These are phyloP conservation scores for Junonia oenone DNA, from an alignment of 2,888 invertebrate genomes.

Conservation along the genomic window DNA sequence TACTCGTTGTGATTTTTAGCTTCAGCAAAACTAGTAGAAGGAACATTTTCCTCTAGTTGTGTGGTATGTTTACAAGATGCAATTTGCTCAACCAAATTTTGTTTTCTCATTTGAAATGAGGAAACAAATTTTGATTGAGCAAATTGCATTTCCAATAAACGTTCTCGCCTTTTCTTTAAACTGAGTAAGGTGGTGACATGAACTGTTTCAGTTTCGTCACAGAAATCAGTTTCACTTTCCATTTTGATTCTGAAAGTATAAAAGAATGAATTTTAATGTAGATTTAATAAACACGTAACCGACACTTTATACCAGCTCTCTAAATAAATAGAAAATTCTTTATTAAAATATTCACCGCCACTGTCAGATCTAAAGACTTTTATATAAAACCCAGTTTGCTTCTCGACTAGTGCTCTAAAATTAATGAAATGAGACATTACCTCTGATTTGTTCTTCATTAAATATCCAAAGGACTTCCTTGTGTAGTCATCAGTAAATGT, in stretches of 20 bases:
- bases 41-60: not conserved
- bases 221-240: no score
- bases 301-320: no score
- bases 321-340: no score
- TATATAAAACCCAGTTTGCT: not conserved
- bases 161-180: not conserved
- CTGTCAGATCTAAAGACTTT: slow-evolving; percentile 5
- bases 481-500: not conserved
- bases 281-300: no score
- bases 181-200: not conserved
- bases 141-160: not conserved
- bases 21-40: not conserved
- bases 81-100: not conserved
- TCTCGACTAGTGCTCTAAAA: not conserved
- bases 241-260: no score
- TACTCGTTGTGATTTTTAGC: no score
- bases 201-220: not conserved
- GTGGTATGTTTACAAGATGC: not conserved
- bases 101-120: no score
- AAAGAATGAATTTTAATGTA: no score
- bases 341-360: slow-evolving; percentile 2
- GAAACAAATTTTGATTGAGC: no score
- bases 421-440: not conserved
- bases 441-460: not conserved
- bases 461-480: not conserved